Evolutionary conservation across 2,797 vertebrate genomes (phyloP).

Genomic region (Microctenopoma lineatum): DNA sequence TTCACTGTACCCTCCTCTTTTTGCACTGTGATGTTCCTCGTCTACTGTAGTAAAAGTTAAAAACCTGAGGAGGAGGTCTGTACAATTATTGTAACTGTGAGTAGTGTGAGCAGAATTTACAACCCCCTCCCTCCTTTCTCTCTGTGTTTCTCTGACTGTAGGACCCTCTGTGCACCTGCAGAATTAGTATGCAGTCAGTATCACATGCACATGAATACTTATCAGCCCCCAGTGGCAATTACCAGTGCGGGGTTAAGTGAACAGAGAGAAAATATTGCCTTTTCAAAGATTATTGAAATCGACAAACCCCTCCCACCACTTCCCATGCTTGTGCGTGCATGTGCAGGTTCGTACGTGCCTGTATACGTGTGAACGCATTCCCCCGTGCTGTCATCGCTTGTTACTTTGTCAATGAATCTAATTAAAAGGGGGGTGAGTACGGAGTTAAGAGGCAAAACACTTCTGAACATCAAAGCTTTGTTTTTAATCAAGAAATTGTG

Average conservation of each 20-base stretch:
- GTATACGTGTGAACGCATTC: constrained; percentile 20
- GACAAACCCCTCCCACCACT: constrained; percentile 21
- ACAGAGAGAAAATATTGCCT: constrained; percentile 62
- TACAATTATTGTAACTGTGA: constrained; percentile 34
- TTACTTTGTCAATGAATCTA: constrained; percentile 63
- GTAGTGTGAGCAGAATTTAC: constrained; percentile 9
- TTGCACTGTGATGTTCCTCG: constrained; percentile 23
- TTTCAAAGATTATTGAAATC: constrained; percentile 55
- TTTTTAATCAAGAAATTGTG: constrained; percentile 50
- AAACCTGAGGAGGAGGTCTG: constrained; percentile 36
- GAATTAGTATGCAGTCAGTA: constrained; percentile 73
- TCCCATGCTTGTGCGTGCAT: constrained; percentile 42
- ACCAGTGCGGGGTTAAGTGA: constrained; percentile 69
- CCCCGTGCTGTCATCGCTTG: constrained; percentile 25
- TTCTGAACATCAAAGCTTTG: constrained; percentile 61
- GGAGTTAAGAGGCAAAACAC: constrained; percentile 45
- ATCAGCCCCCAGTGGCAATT: constrained; percentile 61
- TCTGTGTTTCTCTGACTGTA: constrained; percentile 25
- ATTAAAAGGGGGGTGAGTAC: constrained; percentile 53
- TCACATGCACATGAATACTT: constrained; percentile 63
- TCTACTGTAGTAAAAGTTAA: constrained; percentile 43
- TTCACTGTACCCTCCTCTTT: constrained; percentile 33
- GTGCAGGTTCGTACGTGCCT: constrained; percentile 4
- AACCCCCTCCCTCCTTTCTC: not conserved
- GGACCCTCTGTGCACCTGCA: constrained; percentile 69